These are phyloP conservation scores for Athetis lepigone DNA, from an alignment of 2,888 invertebrate genomes.

Conservation along the genomic window DNA sequence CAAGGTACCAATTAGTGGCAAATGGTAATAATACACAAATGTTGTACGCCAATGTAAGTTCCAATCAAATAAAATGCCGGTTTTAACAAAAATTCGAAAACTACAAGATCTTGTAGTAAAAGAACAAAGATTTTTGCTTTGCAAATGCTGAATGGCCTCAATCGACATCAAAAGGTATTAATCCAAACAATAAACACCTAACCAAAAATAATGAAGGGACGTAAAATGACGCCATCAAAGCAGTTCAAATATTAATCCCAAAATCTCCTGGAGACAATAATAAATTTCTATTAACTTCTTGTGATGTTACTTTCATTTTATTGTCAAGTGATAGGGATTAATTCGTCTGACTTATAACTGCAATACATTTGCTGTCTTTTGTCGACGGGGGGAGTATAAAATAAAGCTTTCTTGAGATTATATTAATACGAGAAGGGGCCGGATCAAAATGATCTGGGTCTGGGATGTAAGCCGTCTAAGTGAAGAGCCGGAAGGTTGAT, in stretches of 20 bases:
- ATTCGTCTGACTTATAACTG: conserved; percentile 90
- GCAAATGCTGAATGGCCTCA: background rate
- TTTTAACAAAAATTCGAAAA: too few species aligned
- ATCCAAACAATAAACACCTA: conserved; percentile 24
- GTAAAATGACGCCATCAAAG: conserved; percentile 30
- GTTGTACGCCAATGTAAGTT: background rate
- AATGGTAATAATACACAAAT: background rate
- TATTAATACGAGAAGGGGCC: conserved; percentile 86
- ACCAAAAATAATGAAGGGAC: conserved; percentile 7
- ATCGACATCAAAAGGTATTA: conserved; percentile 17
- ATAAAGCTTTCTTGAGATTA: conserved; percentile 88
- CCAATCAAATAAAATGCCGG: too few species aligned
- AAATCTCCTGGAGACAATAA: conserved; percentile 79
- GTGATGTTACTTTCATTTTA: conserved; percentile 88
- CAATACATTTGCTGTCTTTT: conserved; percentile 87
- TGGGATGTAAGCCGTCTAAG: conserved; percentile 84
- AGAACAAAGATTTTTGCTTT: background rate
- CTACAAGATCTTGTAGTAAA: too few species aligned
- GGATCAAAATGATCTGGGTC: conserved; percentile 82
- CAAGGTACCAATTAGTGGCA: background rate
- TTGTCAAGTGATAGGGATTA: conserved; percentile 90
- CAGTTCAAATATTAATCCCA: conserved; percentile 71
- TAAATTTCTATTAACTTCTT: conserved; percentile 89
- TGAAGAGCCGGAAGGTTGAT: conserved; percentile 71
- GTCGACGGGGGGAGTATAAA: conserved; percentile 83